Evolutionary conservation across 2,888 invertebrate species (phyloP), one percentile per base, ranked within the genome.

Genomic region (Ceraclea dissimilis): DNA sequence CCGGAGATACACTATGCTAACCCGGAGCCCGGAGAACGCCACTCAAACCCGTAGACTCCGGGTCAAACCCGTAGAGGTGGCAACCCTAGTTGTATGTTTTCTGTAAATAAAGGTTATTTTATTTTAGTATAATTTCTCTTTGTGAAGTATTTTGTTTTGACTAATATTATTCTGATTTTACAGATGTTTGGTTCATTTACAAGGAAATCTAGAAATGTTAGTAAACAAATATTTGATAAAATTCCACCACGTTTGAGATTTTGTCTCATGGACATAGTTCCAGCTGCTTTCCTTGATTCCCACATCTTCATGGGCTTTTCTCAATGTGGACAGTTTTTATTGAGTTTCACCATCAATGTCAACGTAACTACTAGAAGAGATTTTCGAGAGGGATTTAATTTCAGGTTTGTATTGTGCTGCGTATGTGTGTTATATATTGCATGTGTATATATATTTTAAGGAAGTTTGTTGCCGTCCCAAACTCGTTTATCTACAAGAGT

Each of bases 271-370:
- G 82, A 83, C 64, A 79, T 83, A 50, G 78, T 83, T 56, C 80
- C 81, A 16, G 74, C 72, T 64, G 73, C 73, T 46, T 79, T 76
- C 65, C 70, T 81, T 54, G 71, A 76, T 65, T 92, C 93, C 63
- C 93, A 95, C 71, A 85, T 94, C 62, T 91, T 93, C 69, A 90
- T 96, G 86, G 96, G 96, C 6, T 87, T 95, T 68, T 92, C 93
- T n/a, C 87, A 91, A 65, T 94, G 94, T 71, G 94, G 95, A 13
- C 90, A 92, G 73, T 95, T 88, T 75, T 81, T 96, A 62, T 77
- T 96, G 64, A 94, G 94, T 62, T 95, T 93, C 72, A 92, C 90
- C 1, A 83, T 81, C 67, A 75, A 76, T 60, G 76, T 79, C 62
- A 76, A 72, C 61, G 66, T 64, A 65, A 71, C 73, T 63, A 76